These are phyloP conservation scores for Nycteola revayana DNA, from an alignment of 2,888 invertebrate genomes.

Conservation along the genomic window DNA sequence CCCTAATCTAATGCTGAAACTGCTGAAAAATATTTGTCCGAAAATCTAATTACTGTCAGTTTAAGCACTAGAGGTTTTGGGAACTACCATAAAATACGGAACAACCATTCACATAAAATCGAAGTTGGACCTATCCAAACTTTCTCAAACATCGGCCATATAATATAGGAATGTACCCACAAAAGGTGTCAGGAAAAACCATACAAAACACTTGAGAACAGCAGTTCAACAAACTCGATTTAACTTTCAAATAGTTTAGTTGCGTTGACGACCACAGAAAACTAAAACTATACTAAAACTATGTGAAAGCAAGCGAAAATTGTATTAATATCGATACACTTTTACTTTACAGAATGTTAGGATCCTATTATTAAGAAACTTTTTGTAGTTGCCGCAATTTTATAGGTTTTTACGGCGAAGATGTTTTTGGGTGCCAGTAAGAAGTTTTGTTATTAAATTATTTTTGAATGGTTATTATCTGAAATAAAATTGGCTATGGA, in stretches of 20 bases:
- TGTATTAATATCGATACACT: conserved; percentile 34
- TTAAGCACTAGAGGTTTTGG: too few relatives aligned
- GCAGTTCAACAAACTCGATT: conserved; percentile 55
- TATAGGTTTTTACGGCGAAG: neutral
- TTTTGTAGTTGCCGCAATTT: conserved; percentile 24
- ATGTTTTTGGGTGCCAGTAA: neutral
- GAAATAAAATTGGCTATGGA: too few relatives aligned
- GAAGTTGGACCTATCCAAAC: conserved; percentile 18
- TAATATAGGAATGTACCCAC: conserved; percentile 13
- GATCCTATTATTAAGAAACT: conserved; percentile 15
- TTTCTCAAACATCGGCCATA: conserved; percentile 18
- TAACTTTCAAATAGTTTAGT: conserved; percentile 64
- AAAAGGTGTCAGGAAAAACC: conserved; percentile 36
- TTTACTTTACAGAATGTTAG: conserved; percentile 12
- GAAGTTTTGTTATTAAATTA: too few relatives aligned
- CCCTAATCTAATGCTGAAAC: too few relatives aligned
- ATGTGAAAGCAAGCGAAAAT: conserved; percentile 29
- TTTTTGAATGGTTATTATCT: neutral
- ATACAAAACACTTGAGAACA: conserved; percentile 40
- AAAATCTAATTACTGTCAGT: too few relatives aligned
- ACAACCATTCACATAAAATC: conserved; percentile 23
- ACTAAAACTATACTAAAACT: conserved; percentile 24
- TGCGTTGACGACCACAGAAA: conserved; percentile 32
- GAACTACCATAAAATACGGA: conserved; percentile 17
- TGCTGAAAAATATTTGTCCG: too few relatives aligned